A percentile compares a stretch with the other conserved stretches of the same genome.
phyloP scores from a whole-genome alignment of 2,113 vertebrate genomes.

The Hystrix brachyura region DNA sequence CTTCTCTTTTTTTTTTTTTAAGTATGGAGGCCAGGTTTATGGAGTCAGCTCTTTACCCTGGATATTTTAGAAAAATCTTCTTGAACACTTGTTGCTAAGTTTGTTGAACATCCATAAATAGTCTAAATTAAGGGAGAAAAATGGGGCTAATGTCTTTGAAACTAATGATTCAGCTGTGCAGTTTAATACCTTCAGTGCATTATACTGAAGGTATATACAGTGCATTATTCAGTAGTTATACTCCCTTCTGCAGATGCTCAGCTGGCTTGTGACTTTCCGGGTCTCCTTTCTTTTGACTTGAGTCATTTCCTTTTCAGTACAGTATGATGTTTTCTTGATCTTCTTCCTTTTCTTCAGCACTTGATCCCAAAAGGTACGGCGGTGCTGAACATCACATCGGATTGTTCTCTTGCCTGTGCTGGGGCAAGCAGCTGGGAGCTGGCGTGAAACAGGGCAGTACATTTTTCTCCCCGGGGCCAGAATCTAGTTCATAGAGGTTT shows the following conservation, averaged over 20 bases:
- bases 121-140: conserved; percentile 53
- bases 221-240: background rate
- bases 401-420: too few species aligned
- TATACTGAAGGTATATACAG: background rate
- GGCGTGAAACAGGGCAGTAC: too few species aligned
- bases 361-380: too few species aligned
- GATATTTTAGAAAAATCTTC: conserved; percentile 38
- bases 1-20: too few species aligned
- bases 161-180: background rate
- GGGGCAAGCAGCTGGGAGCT: too few species aligned
- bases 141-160: conserved; percentile 36
- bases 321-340: conserved; percentile 74
- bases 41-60: background rate
- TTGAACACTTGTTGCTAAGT: conserved; percentile 6
- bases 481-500: too few species aligned
- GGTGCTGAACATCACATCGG: too few species aligned
- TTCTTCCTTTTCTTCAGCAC: background rate
- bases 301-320: conserved; percentile 54
- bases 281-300: conserved; percentile 45
- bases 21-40: background rate
- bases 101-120: background rate
- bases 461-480: too few species aligned
- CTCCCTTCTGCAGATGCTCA: conserved; percentile 23
- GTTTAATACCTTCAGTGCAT: background rate
- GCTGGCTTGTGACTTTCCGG: conserved; percentile 29